Evolutionary conservation across 1,140 invertebrate genomes (phyloP), one percentile per base, ranked within the genome.

Genomic region (Bombus waltoni): DNA sequence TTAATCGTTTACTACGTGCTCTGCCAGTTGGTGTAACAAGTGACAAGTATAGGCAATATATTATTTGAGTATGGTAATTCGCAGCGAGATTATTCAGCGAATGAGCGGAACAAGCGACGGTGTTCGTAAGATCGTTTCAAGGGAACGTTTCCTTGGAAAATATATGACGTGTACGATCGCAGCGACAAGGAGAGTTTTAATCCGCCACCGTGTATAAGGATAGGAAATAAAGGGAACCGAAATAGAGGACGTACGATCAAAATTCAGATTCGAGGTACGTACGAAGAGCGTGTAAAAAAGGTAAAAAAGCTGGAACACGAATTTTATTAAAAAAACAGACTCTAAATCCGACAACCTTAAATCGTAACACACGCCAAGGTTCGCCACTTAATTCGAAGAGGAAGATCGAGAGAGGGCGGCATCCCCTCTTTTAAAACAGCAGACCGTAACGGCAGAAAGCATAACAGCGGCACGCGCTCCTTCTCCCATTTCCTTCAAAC

Each of bases 391-490:
- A 68, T 77, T 53, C 15, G 68, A 77, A 53, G 32, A 28, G 28
- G 4, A 70, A 38, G 38, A 42, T 47, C 40, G 38, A 62, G 11
- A 74, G 38, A 47, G 53, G n/a, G 76, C 13, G 9, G 47, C 47
- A 25, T n/a, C 75, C 76, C 76, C 38, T 66, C 38, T 66, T 42
- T 44, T n/a, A 53, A 59, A 71, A 71, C n/a, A 44, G 38, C 22
- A n/a, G 11, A 40, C 40, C 5, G 44, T 62, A 38, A 65, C 47
- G 18, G 40, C 4, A 25, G 75, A 35, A 71, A 79, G 53, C 62
- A 78, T 59, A 79, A 72, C 82, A 59, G 13, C 40, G 82, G 82
- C 82, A 83, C 82, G 82, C 65, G 82, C 44, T 65, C 38, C 28
- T 15, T 38, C 32, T 71, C 40, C 71, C 78, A 53, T 81, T 77